Conservation (phyloP, 1,140 invertebrate genomes). For the Drosophila simulans region DNA sequence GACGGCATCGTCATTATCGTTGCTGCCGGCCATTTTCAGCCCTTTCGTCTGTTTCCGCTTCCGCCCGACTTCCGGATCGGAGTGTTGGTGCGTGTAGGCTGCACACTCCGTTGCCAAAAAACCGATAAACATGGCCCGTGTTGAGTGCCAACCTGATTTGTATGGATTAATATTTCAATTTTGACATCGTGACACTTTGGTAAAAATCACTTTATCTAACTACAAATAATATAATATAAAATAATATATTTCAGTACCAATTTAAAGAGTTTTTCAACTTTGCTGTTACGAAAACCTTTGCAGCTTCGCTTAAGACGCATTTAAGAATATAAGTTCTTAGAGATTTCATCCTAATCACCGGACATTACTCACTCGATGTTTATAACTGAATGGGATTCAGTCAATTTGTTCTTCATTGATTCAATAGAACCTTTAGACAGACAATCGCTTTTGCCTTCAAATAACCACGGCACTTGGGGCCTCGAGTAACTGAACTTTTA, state of each 20-base stretch:
- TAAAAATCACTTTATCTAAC: background rate
- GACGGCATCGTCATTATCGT: constrained; percentile 19
- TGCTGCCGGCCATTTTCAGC: constrained; percentile 40
- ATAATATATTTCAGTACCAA: too few relatives aligned
- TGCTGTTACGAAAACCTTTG: too few relatives aligned
- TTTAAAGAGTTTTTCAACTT: too few relatives aligned
- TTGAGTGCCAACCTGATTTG: constrained; percentile 71
- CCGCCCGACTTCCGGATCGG: constrained; percentile 35
- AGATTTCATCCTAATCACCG: background rate
- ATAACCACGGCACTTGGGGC: constrained; percentile 9
- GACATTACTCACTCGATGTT: background rate
- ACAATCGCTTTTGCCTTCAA: constrained; percentile 6
- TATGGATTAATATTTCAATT: constrained; percentile 79
- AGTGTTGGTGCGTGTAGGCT: constrained; percentile 8
- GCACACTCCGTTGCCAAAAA: constrained; percentile 6
- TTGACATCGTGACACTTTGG: constrained; percentile 12
- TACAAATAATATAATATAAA: too few relatives aligned
- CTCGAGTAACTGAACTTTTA: constrained; percentile 23
- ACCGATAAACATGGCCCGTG: constrained; percentile 68
- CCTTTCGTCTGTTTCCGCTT: constrained; percentile 72
- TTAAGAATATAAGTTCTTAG: background rate
- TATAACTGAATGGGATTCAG: constrained; percentile 5
- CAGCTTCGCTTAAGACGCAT: too few relatives aligned
- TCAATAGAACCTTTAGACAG: constrained; percentile 15
- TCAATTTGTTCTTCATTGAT: constrained; percentile 25